phyloP scores from a whole-genome alignment of 2,888 invertebrate species.

The Monopis laevigella region DNA sequence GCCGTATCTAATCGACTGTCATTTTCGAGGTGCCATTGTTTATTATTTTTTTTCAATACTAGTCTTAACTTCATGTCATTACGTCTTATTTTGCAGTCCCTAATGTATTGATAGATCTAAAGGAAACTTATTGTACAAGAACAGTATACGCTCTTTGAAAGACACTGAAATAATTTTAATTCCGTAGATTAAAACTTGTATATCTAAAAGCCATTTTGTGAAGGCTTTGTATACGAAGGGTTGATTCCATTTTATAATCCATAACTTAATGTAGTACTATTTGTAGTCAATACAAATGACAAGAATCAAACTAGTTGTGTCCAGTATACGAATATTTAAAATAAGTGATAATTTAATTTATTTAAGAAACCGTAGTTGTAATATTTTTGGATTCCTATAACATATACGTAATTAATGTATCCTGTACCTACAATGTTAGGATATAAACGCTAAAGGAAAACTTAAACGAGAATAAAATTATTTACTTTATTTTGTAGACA shows the following conservation, averaged over 20 bases:
- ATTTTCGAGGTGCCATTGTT: too few species aligned
- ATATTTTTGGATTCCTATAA: conserved; percentile 69
- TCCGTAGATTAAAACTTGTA: too few species aligned
- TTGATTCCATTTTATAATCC: conserved; percentile 7
- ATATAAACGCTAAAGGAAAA: conserved; percentile 27
- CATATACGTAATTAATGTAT: conserved; percentile 60
- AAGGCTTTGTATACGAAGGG: too few species aligned
- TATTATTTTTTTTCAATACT: too few species aligned
- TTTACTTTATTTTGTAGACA: conserved; percentile 38
- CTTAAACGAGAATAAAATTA: conserved; percentile 39
- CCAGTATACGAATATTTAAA: conserved; percentile 67
- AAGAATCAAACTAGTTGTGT: conserved; percentile 67
- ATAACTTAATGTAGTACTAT: conserved; percentile 5
- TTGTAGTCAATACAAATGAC: conserved; percentile 36
- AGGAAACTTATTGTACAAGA: conserved; percentile 59
- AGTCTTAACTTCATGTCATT: too few species aligned
- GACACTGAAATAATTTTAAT: not conserved
- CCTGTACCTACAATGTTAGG: conserved; percentile 28
- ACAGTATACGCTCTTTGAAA: conserved; percentile 6
- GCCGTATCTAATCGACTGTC: too few species aligned
- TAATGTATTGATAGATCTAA: too few species aligned
- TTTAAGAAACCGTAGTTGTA: conserved; percentile 63
- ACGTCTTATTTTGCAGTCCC: too few species aligned
- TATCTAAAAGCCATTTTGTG: too few species aligned
- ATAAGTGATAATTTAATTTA: conserved; percentile 58